Evolutionary conservation across 53 echinoderm and acorn worm species (phyloP), one percentile per base, ranked within the genome.

Genomic region (Glandiceps talaboti): DNA sequence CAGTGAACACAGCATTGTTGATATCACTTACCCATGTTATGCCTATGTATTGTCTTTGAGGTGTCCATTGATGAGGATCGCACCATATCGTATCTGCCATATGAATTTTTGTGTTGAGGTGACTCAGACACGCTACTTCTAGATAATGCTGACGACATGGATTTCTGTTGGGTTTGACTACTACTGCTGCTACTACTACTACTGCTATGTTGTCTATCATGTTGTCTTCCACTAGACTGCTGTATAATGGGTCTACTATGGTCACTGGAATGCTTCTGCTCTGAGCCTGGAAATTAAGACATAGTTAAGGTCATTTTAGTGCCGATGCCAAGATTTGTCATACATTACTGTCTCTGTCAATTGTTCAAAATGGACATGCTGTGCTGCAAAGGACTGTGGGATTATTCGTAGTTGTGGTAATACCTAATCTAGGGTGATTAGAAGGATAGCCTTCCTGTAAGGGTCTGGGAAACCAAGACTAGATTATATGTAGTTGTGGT

Each of bases 151-250:
- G 64, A 45, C 64, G 64, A 12, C 20, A 20, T 45, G 6, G 64
- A 20, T 45, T 45, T 45, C 6, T 45, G 64, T 20, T 45, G 64
- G 64, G 20, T 12, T 20, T 45, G 64, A 45, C 6, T 45, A 45
- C 64, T 45, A 45, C 64, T 45, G 64, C 64, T 45, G 64, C 64
- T 45, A 45, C 64, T 45, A 45, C 64, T 45, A 20, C 64, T 45
- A 20, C 64, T 45, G 64, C 64, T 45, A 20, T 45, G 64, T 20
- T 45, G 64, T 45, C 64, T 6, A 12, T 45, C 64, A 45, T 45
- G 64, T 76, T 80, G 81, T 33, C 74, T 84, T 29, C 89, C 83
- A 80, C 73, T 81, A 76, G 81, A 78, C 77, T 86, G 76, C 77
- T 83, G 81, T 76, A 86, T 45, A 77, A 72, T 86, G 81, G 77